phyloP scores from a whole-genome alignment of 2,797 vertebrate genomes.

The Gymnoscopelus microlampas region DNA sequence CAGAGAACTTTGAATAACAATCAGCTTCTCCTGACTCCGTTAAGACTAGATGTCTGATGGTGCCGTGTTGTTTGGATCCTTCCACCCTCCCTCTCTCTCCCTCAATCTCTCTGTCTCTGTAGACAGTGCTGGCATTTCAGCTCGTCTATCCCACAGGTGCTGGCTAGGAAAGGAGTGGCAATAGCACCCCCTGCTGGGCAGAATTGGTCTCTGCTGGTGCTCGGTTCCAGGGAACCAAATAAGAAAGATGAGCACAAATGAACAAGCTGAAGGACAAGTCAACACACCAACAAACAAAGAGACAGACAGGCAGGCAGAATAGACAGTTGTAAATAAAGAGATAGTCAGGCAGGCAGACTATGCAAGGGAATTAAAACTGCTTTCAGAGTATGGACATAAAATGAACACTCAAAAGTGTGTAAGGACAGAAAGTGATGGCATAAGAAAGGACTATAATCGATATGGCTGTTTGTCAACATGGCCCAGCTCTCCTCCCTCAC shows the following conservation, averaged over 20 bases:
- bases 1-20: constrained; percentile 81
- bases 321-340: background rate
- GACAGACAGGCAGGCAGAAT: background rate
- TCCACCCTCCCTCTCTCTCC: constrained; percentile 9
- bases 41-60: constrained; percentile 75
- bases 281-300: constrained; percentile 1
- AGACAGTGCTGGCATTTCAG: constrained; percentile 80
- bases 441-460: background rate
- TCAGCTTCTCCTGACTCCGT: constrained; percentile 74
- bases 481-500: constrained; percentile 9
- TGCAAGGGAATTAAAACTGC: background rate
- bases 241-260: background rate
- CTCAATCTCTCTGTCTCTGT: constrained; percentile 63
- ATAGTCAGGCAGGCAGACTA: background rate
- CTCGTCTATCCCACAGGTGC: constrained; percentile 72
- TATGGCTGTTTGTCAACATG: constrained; percentile 10
- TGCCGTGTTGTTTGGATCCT: constrained; percentile 64
- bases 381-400: background rate
- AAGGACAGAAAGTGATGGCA: background rate
- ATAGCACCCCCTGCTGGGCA: constrained; percentile 81
- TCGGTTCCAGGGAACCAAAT: background rate
- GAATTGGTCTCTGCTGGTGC: constrained; percentile 13
- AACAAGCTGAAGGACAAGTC: background rate
- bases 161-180: constrained; percentile 71
- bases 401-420: background rate